Conservation (phyloP, 2,797 vertebrate species). For the Sebastes itinus region DNA sequence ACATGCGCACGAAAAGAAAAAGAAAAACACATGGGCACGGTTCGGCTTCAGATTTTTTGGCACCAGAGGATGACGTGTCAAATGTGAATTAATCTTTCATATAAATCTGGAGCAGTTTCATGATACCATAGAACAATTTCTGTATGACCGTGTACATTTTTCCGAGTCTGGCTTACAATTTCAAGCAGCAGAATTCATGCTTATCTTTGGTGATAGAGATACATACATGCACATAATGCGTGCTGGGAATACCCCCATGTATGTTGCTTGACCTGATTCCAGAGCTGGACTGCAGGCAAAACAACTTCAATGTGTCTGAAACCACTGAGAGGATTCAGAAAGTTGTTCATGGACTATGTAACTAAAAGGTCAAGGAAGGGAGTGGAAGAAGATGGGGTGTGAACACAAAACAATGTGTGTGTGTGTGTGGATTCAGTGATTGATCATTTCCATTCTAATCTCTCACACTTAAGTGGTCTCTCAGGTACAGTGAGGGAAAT, state of each 20-base stretch:
- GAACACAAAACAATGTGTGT: constrained; percentile 31
- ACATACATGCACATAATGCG: constrained; percentile 38
- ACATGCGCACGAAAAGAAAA: constrained; percentile 72
- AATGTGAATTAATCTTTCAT: constrained; percentile 62
- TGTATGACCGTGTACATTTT: not conserved
- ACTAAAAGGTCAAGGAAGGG: constrained; percentile 46
- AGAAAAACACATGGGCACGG: constrained; percentile 71
- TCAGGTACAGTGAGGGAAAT: constrained; percentile 43
- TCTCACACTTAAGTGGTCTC: constrained; percentile 50
- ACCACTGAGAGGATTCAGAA: constrained; percentile 33
- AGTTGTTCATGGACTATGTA: constrained; percentile 30
- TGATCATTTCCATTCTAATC: constrained; percentile 59
- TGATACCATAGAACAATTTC: constrained; percentile 27
- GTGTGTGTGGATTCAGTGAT: constrained; percentile 18
- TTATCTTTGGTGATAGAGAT: constrained; percentile 37
- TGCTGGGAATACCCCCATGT: constrained; percentile 62
- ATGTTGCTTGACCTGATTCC: constrained; percentile 53
- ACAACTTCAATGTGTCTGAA: constrained; percentile 36
- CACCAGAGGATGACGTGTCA: constrained; percentile 58
- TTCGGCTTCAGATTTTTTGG: constrained; percentile 60
- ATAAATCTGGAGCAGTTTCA: constrained; percentile 54
- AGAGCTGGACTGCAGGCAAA: constrained; percentile 48
- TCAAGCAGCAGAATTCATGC: constrained; percentile 8
- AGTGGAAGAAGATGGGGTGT: constrained; percentile 41
- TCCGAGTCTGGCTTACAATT: constrained; percentile 12